Evolutionary conservation across 2,888 invertebrate species (phyloP), one percentile per base, ranked within the genome.

Genomic region (Philonicus albiceps): DNA sequence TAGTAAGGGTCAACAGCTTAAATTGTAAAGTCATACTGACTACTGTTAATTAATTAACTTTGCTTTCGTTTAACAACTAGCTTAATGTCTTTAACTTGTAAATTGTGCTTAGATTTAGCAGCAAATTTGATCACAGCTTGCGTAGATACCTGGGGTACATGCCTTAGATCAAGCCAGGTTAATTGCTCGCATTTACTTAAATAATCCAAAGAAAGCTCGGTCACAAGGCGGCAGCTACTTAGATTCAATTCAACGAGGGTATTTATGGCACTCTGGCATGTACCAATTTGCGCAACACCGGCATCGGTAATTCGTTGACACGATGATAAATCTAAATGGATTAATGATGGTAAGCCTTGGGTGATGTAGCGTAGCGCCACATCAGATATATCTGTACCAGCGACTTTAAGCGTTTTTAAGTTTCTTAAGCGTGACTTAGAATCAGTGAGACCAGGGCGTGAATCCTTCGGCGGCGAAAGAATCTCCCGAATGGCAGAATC

Each of bases 351-450:
- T 86, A 97, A 91, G 88, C 96, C 96, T 93, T 97, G 95, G 0
- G 95, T 95, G 7, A 96, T 94, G 89, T 96, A 96, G 13, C 95
- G 94, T 87, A 92, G 89, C 0, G 91, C 92, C n/a, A 97, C 96
- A 91, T 98, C 98, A 0, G 97, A 96, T 88, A 98, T 95, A 90
- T 98, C 97, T 0, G 97, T 97, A 13, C 98, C 98, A 31, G 97
- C 96, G 85, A 98, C 93, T 88, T 95, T 94, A 22, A 98, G 93
- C 86, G 94, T 95, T 88, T 95, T 94, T 40, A 98, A 92, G 89
- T 96, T 95, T 72, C 97, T 95, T 55, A 98, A 94, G 7, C 96
- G 94, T 19, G 96, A 96, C 88, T 95, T 95, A 53, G 95, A 95
- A 89, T 96, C 95, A 72, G 95, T 94, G 75, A 96, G 92, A 16